phyloP scores from a whole-genome alignment of 2,888 invertebrate genomes.

The Clostera curtula region DNA sequence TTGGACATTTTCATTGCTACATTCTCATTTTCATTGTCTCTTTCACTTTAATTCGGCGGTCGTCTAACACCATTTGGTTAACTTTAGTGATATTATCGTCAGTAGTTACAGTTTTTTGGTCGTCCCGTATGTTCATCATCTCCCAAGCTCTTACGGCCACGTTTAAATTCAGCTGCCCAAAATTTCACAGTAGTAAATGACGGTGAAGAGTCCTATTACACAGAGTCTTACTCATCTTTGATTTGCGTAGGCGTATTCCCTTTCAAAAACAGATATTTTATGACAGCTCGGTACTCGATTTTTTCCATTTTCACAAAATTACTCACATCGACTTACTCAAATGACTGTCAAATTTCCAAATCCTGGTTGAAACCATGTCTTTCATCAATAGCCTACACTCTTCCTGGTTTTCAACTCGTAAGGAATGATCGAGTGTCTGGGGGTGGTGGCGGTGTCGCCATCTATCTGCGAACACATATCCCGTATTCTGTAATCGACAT shows the following conservation, averaged over 20 bases:
- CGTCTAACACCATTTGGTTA: neutral
- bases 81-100: neutral
- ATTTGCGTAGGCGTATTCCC: constrained; percentile 9
- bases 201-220: constrained; percentile 10
- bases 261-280: constrained; percentile 5
- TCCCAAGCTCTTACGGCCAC: constrained; percentile 14
- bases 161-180: constrained; percentile 18
- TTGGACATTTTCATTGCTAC: constrained; percentile 3
- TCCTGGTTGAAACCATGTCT: too few relatives aligned
- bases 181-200: constrained; percentile 14
- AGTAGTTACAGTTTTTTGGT: constrained; percentile 8
- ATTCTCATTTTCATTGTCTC: too few relatives aligned
- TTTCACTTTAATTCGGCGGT: too few relatives aligned
- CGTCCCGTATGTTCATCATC: constrained; percentile 16
- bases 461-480: too few relatives aligned
- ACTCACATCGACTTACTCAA: too few relatives aligned
- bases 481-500: too few relatives aligned
- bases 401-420: too few relatives aligned
- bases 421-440: too few relatives aligned
- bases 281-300: constrained; percentile 8
- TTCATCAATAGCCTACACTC: too few relatives aligned
- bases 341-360: too few relatives aligned
- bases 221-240: constrained; percentile 4
- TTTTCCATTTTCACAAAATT: constrained; percentile 12
- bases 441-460: too few relatives aligned